Evolutionary conservation across 2,888 invertebrate genomes (phyloP).

Genomic region (Pheosia tremula): DNA sequence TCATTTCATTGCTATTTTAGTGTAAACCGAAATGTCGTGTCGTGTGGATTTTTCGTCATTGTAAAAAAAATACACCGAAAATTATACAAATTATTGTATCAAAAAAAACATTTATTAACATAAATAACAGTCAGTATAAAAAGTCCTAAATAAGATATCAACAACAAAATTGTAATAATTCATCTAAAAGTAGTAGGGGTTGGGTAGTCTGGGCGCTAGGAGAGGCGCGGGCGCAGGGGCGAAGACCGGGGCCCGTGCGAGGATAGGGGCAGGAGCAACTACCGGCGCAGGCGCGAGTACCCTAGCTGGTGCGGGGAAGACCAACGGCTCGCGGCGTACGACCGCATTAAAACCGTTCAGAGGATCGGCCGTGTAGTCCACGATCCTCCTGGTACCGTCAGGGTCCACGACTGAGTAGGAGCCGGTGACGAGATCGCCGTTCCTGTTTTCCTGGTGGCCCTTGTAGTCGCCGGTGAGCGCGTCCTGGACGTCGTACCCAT

Average conservation of each 20-base stretch:
- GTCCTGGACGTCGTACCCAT: constrained; percentile 85
- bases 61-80: too few species aligned
- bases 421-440: constrained; percentile 84
- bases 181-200: constrained; percentile 74
- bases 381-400: constrained; percentile 83
- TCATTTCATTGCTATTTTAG: too few species aligned
- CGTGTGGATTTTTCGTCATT: too few species aligned
- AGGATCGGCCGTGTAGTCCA: constrained; percentile 83
- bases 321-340: constrained; percentile 81
- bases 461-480: constrained; percentile 85
- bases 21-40: too few species aligned
- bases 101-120: constrained; percentile 62
- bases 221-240: constrained; percentile 44
- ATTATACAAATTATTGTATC: constrained; percentile 23
- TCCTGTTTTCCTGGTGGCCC: constrained; percentile 82
- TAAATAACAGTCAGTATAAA: constrained; percentile 74
- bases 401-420: constrained; percentile 83
- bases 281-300: constrained; percentile 54
- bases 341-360: constrained; percentile 85
- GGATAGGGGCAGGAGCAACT: constrained; percentile 36
- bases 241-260: constrained; percentile 40
- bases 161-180: constrained; percentile 80
- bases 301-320: constrained; percentile 53
- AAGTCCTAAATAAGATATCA: constrained; percentile 58
- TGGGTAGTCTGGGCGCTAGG: constrained; percentile 63